Percentiles rank a stretch among this genome's conserved stretches.
These are phyloP conservation scores for Saturnia japonica DNA, from an alignment of 2,888 invertebrate genomes.

Conservation along the genomic window DNA sequence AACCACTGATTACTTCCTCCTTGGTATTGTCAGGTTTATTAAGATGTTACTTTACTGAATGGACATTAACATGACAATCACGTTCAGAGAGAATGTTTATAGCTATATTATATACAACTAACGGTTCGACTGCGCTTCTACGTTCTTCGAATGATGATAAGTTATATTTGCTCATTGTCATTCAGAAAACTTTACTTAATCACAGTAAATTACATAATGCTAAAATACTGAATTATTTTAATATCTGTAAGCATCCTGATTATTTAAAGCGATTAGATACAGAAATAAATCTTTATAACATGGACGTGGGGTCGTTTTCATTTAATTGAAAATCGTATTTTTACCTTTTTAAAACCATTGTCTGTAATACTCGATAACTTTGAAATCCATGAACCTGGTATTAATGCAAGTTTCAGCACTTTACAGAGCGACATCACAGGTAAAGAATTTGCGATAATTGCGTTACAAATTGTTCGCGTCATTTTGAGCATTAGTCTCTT, in stretches of 20 bases:
- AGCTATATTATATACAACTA: slow-evolving; percentile 22
- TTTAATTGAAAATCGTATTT: background rate
- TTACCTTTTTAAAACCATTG: background rate
- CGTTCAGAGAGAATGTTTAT: slow-evolving; percentile 37
- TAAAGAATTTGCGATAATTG: slow-evolving; percentile 19
- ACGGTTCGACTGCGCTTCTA: slow-evolving; percentile 31
- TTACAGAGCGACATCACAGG: background rate
- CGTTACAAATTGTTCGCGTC: slow-evolving; percentile 21
- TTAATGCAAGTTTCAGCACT: background rate
- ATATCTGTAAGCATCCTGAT: too few relatives aligned
- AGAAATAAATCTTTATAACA: background rate
- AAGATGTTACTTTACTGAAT: slow-evolving; percentile 33
- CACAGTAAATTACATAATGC: background rate
- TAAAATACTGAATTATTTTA: too few relatives aligned
- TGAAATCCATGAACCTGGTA: background rate
- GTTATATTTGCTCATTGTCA: slow-evolving; percentile 7
- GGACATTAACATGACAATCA: slow-evolving; percentile 45
- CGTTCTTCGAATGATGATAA: slow-evolving; percentile 12
- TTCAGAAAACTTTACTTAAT: slow-evolving; percentile 1
- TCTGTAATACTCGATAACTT: background rate
- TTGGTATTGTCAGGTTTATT: slow-evolving; percentile 13
- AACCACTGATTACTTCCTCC: background rate
- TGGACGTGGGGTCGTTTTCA: background rate
- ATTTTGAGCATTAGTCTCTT: slow-evolving; percentile 7
- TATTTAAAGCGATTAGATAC: too few relatives aligned